Conservation (phyloP, 2,888 invertebrate genomes). For the Liodrosophila aerea region DNA sequence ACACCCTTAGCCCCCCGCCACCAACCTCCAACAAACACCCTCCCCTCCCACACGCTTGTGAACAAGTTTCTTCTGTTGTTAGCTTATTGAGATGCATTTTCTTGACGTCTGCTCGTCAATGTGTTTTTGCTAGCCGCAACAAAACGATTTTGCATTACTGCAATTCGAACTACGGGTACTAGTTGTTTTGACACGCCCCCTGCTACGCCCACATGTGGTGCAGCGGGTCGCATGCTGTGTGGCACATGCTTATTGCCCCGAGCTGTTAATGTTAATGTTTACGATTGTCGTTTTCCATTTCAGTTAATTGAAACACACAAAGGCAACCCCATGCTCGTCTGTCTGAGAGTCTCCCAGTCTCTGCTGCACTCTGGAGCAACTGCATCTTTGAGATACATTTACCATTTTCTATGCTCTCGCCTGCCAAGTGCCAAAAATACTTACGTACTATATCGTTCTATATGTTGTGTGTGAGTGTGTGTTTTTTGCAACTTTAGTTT, state of each 20-base stretch:
- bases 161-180: too few relatives aligned
- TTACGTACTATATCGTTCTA: neutral
- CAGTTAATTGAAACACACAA: constrained; percentile 65
- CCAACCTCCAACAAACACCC: neutral
- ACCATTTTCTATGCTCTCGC: constrained; percentile 12
- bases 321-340: constrained; percentile 7
- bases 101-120: constrained; percentile 61
- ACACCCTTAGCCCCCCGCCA: neutral
- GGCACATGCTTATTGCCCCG: constrained; percentile 18
- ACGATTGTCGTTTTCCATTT: constrained; percentile 71
- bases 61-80: constrained; percentile 46
- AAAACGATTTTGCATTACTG: constrained; percentile 67
- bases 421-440: constrained; percentile 27
- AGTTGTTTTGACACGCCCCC: constrained; percentile 20
- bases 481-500: constrained; percentile 26
- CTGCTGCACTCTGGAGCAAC: constrained; percentile 1
- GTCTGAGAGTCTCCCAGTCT: constrained; percentile 3
- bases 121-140: constrained; percentile 42
- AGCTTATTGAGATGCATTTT: constrained; percentile 63
- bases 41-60: neutral
- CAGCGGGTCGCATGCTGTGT: constrained; percentile 4
- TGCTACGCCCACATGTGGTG: constrained; percentile 17
- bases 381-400: constrained; percentile 17
- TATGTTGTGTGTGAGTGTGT: constrained; percentile 10
- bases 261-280: constrained; percentile 70